Percentiles rank a stretch among this genome's conserved stretches.
phyloP scores from a whole-genome alignment of 2,113 vertebrate species.

The Pomatorhinus ruficollis region DNA sequence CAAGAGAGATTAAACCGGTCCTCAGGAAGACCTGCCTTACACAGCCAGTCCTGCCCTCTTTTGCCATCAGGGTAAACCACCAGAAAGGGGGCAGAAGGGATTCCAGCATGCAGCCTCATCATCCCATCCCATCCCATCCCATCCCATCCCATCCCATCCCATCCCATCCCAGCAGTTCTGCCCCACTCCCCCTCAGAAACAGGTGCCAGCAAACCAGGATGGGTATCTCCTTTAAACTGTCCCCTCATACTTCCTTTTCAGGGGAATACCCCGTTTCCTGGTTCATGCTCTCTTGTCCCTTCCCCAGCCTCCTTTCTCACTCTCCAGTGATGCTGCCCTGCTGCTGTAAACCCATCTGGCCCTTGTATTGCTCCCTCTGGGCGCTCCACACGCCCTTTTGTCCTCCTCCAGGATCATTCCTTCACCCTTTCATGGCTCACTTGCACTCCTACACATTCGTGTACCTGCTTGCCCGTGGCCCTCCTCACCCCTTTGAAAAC shows the following conservation, averaged over 20 bases:
- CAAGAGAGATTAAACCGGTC: accelerated
- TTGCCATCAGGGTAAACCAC: not conserved
- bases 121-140: not conserved
- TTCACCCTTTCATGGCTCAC: not conserved
- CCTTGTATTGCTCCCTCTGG: not conserved
- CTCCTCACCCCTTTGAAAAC: not conserved
- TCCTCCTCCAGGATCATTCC: not conserved
- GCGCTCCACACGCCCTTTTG: not conserved
- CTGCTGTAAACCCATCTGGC: not conserved
- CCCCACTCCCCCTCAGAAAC: not conserved
- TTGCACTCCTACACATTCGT: not conserved
- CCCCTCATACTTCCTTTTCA: not conserved
- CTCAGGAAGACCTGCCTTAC: not conserved
- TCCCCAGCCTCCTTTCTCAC: not conserved
- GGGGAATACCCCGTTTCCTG: not conserved
- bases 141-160: not conserved
- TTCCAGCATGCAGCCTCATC: not conserved
- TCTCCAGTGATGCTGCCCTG: not conserved
- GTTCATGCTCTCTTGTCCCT: not conserved
- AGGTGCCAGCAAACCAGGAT: not conserved
- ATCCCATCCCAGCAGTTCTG: not conserved
- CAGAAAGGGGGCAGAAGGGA: not conserved
- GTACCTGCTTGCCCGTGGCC: not conserved
- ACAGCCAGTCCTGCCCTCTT: not conserved
- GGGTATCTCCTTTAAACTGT: not conserved